Evolutionary conservation across 2,113 vertebrate species (phyloP), one percentile per base, ranked within the genome.

Genomic region (Callospermophilus lateralis): DNA sequence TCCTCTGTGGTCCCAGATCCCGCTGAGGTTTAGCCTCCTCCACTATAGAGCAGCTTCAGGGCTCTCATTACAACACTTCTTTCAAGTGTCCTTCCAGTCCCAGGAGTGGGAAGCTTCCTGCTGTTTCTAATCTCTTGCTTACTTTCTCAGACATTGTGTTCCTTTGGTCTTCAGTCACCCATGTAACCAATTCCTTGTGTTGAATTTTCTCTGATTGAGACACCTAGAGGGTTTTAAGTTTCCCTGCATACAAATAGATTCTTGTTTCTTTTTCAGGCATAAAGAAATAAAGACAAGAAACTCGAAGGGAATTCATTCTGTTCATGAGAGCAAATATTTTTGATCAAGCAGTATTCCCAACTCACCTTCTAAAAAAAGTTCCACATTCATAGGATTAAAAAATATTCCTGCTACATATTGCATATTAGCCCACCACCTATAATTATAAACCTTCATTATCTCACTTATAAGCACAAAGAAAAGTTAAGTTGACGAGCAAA

Each of bases 71-170:
- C 28, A 55, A 28, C 74, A 37, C 20, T 53, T 72, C 84, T 86
- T 84, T 79, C 24, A 20, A 26, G 20, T 1, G 6, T 76, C n/a
- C 26, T 26, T 85, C 55, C 5, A 84, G 84, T 34, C 6, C 45
- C 8, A 53, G 39, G 13, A 65, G 55, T 7, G 42, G 22, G 32
- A 30, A 53, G 26, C 1, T 37, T 74, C 87, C 79, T 78, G 68
- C 67, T 89, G 90, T 86, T 97, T 89, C 68, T 83, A 84, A 96
- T 92, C 55, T 93, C 74, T 26, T 48, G 10, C 13, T 83, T 89
- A 78, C 78, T 85, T 93, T 61, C 78, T 78, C 74, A 79, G 20
- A 32, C 42, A 86, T 34, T 51, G 19, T 55, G 39, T 70, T 85
- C 53, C 63, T 95, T 83, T 92, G 39, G 61, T 92, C 63, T 93